Evolutionary conservation across 1,140 invertebrate genomes (phyloP).

Genomic region (Procambarus virginalis): DNA sequence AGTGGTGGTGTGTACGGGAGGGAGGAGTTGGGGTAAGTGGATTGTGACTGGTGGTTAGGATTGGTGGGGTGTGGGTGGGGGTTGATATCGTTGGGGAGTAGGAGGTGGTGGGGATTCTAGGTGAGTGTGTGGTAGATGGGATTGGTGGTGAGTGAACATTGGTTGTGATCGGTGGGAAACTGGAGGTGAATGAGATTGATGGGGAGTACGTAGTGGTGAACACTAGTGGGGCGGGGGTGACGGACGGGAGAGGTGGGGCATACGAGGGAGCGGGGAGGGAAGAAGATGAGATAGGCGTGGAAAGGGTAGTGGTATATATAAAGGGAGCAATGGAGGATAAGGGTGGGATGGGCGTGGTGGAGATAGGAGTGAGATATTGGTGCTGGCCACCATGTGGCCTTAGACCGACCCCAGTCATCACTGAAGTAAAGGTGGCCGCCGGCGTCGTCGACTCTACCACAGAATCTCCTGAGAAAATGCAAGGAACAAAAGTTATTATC

Average conservation of each 20-base stretch:
- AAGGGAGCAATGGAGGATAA: constrained; percentile 20
- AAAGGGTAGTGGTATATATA: neutral
- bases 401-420: constrained; percentile 22
- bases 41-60: neutral
- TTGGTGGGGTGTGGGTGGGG: neutral
- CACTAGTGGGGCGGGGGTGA: neutral
- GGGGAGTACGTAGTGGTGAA: neutral
- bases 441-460: neutral
- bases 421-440: neutral
- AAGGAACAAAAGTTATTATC: neutral
- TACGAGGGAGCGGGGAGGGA: neutral
- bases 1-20: neutral
- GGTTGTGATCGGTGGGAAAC: neutral
- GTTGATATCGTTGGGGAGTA: neutral
- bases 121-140: neutral
- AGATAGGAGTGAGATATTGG: constrained; percentile 31
- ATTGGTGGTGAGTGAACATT: neutral
- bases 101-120: neutral
- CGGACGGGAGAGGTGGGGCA: neutral
- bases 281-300: neutral
- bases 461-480: neutral
- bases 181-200: neutral
- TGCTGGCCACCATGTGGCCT: constrained; percentile 41
- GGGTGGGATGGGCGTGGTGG: neutral
- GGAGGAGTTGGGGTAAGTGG: neutral